These are phyloP conservation scores for Puffinus mauretanicus DNA, from an alignment of 2,113 vertebrate species.

Conservation along the genomic window DNA sequence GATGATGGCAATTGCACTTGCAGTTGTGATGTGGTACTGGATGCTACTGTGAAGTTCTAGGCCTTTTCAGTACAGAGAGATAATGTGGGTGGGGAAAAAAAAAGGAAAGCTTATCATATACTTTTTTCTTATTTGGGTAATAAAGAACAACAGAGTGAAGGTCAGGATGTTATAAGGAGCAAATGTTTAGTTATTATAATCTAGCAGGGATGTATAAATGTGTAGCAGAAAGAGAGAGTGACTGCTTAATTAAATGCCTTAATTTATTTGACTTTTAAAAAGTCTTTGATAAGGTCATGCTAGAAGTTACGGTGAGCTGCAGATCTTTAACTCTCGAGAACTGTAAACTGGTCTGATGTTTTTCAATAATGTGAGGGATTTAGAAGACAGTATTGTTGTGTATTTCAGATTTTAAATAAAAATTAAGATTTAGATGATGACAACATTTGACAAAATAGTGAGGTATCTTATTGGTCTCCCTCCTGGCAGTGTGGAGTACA, in stretches of 20 bases:
- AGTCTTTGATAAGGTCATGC: neutral
- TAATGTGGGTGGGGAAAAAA: neutral
- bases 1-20: neutral
- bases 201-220: neutral
- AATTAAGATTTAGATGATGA: neutral
- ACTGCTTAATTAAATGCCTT: slow-evolving; percentile 10
- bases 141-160: neutral
- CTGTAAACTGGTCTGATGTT: neutral
- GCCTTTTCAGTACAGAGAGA: neutral
- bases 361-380: neutral
- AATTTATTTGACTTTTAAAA: slow-evolving; percentile 8
- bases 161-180: neutral
- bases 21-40: neutral
- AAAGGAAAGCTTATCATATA: neutral
- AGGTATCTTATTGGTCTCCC: neutral
- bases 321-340: neutral
- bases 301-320: neutral
- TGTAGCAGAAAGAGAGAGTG: neutral
- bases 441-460: neutral
- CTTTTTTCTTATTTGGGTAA: neutral
- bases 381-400: neutral
- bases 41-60: neutral
- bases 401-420: neutral
- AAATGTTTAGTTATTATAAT: neutral
- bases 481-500: neutral